These are phyloP conservation scores for Propithecus deckenii DNA, from an alignment of 2,797 vertebrate species.

Conservation along the genomic window DNA sequence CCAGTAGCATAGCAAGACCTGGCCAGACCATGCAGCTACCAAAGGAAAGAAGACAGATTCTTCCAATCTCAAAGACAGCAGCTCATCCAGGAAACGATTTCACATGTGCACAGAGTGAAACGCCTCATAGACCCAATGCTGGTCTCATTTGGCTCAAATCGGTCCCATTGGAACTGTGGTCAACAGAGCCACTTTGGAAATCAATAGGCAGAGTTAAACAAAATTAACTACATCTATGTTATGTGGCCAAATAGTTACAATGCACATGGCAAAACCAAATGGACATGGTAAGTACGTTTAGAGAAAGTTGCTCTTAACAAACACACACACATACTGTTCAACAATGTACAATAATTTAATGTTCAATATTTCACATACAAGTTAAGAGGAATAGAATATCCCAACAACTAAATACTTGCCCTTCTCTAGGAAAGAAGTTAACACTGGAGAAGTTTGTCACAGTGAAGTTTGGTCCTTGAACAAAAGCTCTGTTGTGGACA, in stretches of 20 bases:
- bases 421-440: not conserved
- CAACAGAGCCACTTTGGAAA: not conserved
- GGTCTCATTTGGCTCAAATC: not conserved
- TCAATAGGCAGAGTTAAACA: not conserved
- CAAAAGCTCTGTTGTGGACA: not conserved
- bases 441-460: not conserved
- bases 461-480: not conserved
- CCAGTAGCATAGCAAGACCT: not conserved
- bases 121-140: not conserved
- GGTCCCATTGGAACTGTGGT: not conserved
- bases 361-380: not conserved
- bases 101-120: not conserved
- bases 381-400: not conserved
- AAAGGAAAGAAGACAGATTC: not conserved
- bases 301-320: constrained; percentile 4
- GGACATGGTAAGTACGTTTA: not conserved
- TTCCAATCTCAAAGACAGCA: not conserved
- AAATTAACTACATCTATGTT: not conserved
- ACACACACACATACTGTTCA: not conserved
- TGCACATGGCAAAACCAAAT: not conserved
- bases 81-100: not conserved
- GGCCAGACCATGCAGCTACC: not conserved
- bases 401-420: not conserved
- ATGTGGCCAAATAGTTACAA: not conserved
- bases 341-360: not conserved